A percentile compares a stretch with the other conserved stretches of the same genome.
Evolutionary conservation across 2,113 vertebrate species (phyloP).

Genomic region (Leuciscus idus): DNA sequence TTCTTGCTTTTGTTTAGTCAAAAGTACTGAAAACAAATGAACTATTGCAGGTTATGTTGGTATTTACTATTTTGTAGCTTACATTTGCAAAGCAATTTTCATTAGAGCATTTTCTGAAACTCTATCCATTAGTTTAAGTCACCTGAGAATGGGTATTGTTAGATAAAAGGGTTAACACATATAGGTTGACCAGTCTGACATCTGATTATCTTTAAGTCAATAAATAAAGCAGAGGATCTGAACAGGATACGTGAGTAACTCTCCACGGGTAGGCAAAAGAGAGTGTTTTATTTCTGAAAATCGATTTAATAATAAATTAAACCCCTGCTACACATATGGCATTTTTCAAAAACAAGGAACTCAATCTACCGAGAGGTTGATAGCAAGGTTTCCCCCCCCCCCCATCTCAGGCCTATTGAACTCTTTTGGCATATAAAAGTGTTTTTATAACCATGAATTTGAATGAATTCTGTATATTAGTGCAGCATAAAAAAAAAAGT

Average conservation of each 20-base stretch:
- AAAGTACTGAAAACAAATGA: neutral
- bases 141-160: neutral
- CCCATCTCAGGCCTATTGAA: neutral
- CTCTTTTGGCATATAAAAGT: neutral
- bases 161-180: neutral
- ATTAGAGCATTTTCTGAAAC: neutral
- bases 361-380: neutral
- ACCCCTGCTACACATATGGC: neutral
- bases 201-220: conserved; percentile 12
- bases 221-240: neutral
- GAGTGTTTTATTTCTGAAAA: neutral
- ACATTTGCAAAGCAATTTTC: neutral
- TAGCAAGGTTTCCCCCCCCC: no score
- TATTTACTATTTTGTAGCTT: neutral
- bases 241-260: neutral
- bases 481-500: neutral
- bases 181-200: conserved; percentile 11
- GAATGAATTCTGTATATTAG: neutral
- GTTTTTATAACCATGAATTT: neutral
- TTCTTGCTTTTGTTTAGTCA: neutral
- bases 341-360: neutral
- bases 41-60: neutral
- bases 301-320: neutral
- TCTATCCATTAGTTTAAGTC: conserved; percentile 5
- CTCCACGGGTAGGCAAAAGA: neutral